phyloP scores from a whole-genome alignment of 2,113 vertebrate genomes.

The Poeciliopsis retropinna region DNA sequence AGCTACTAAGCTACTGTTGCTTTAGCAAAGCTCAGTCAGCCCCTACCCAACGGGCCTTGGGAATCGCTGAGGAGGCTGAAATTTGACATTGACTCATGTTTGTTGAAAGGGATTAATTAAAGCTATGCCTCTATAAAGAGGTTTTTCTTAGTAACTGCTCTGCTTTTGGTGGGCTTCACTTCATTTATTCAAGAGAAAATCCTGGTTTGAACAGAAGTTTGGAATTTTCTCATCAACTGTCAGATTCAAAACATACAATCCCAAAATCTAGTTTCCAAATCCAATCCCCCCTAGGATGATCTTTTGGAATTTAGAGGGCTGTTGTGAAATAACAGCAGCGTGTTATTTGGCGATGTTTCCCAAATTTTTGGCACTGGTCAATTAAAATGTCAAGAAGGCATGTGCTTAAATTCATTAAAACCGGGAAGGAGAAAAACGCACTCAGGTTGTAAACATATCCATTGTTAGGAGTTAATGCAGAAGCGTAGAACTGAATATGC shows the following conservation, averaged over 20 bases:
- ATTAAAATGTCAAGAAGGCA: constrained; percentile 42
- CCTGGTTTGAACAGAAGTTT: background rate
- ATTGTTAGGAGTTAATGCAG: background rate
- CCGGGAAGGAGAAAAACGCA: constrained; percentile 4
- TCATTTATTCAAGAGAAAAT: constrained; percentile 14
- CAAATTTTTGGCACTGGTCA: constrained; percentile 22
- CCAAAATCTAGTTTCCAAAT: background rate
- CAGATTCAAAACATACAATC: background rate
- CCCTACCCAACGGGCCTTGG: constrained; percentile 19
- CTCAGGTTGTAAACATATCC: constrained; percentile 13
- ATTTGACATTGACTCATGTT: constrained; percentile 49
- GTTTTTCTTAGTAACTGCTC: constrained; percentile 18
- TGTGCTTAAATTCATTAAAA: constrained; percentile 19
- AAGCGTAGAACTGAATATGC: background rate
- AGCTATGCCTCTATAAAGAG: constrained; percentile 38
- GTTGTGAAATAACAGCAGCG: constrained; percentile 6
- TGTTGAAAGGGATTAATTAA: constrained; percentile 52
- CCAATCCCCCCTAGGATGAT: background rate
- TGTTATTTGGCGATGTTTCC: constrained; percentile 11
- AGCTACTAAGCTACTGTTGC: constrained; percentile 62
- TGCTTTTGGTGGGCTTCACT: constrained; percentile 19
- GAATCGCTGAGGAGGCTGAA: constrained; percentile 64
- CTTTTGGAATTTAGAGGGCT: constrained; percentile 10
- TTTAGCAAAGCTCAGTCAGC: constrained; percentile 62
- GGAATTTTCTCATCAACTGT: background rate